These are phyloP conservation scores for Morus bassanus DNA, from an alignment of 2,797 vertebrate species.

Conservation along the genomic window DNA sequence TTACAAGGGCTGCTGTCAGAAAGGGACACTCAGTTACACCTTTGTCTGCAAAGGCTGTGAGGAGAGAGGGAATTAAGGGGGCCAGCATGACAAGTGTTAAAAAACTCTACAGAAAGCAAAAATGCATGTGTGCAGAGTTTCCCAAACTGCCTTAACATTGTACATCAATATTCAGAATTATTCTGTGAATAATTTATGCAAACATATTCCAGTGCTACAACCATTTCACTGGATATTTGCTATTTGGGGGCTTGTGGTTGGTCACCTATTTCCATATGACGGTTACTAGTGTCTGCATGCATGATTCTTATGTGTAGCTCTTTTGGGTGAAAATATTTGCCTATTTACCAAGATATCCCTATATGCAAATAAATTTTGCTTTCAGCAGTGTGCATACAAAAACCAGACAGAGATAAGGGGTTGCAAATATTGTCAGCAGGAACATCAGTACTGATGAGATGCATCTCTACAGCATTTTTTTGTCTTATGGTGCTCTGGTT, in stretches of 20 bases:
- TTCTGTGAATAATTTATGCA: slow-evolving; percentile 37
- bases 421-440: neutral
- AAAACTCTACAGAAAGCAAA: neutral
- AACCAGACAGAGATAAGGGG: neutral
- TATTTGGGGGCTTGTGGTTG: neutral
- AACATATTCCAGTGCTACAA: neutral
- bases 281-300: neutral
- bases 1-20: neutral
- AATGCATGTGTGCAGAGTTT: neutral
- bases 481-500: neutral
- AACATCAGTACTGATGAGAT: neutral
- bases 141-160: neutral
- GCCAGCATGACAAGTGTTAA: neutral
- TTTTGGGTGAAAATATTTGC: neutral
- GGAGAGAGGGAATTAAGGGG: neutral
- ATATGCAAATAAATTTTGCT: neutral
- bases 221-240: neutral
- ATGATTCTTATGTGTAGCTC: neutral
- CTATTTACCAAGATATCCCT: neutral
- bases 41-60: neutral
- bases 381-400: neutral
- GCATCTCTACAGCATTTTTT: neutral
- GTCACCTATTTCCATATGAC: neutral
- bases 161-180: neutral
- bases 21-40: neutral